A percentile compares a stretch with the other conserved stretches of the same genome.
phyloP scores from a whole-genome alignment of 2,113 vertebrate species.

The Cottus gobio region DNA sequence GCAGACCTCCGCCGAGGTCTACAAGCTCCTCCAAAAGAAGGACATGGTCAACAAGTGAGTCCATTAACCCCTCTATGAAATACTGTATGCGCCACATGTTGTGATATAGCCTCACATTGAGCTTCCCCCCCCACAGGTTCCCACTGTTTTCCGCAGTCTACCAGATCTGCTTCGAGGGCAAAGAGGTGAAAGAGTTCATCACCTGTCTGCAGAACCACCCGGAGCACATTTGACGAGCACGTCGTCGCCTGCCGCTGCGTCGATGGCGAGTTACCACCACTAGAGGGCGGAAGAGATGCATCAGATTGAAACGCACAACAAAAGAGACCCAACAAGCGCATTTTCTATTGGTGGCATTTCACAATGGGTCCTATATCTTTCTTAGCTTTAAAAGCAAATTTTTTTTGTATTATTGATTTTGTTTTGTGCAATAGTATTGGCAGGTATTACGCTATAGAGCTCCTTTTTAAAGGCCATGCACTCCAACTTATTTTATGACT shows the following conservation, averaged over 20 bases:
- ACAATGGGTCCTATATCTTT: neutral
- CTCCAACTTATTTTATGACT: conserved; percentile 7
- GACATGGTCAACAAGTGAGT: conserved; percentile 77
- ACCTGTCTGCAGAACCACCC: conserved; percentile 90
- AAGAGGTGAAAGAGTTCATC: conserved; percentile 85
- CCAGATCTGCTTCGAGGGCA: conserved; percentile 89
- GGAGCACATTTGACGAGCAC: conserved; percentile 79
- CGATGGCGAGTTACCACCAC: conserved; percentile 26
- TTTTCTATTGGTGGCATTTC: conserved; percentile 15
- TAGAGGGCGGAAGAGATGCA: conserved; percentile 42
- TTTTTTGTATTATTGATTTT: neutral
- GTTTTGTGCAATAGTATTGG: neutral
- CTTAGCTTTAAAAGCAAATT: neutral
- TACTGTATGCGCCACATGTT: too few relatives aligned
- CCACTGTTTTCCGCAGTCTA: conserved; percentile 87
- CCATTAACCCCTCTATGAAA: too few relatives aligned
- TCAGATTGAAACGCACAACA: conserved; percentile 27
- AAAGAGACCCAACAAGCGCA: neutral
- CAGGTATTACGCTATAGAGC: neutral
- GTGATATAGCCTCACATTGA: neutral
- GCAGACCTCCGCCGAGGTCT: conserved; percentile 80
- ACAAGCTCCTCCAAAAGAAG: conserved; percentile 76
- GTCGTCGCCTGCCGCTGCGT: neutral
- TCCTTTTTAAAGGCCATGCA: neutral
- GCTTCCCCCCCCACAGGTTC: conserved; percentile 77